Evolutionary conservation across 2,113 vertebrate species (phyloP).

Genomic region (Pogonocichla stellata): DNA sequence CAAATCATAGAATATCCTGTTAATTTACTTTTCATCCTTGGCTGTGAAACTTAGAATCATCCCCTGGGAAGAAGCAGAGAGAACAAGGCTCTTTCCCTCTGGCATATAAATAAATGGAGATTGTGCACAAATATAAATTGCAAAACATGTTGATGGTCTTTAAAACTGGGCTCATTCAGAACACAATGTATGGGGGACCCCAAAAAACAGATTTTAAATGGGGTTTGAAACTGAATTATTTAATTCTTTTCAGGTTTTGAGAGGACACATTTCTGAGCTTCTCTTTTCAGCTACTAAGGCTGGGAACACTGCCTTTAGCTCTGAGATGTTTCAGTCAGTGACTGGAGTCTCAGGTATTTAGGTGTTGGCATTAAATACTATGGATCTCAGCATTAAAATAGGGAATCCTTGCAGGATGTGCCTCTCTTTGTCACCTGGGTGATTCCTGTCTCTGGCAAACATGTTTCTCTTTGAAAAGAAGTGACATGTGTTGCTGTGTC

Average conservation of each 20-base stretch:
- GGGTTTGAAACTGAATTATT: not conserved
- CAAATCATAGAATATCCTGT: not conserved
- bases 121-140: not conserved
- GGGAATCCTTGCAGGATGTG: not conserved
- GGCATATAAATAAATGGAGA: not conserved
- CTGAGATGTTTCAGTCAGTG: not conserved
- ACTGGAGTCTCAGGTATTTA: not conserved
- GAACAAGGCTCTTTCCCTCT: not conserved
- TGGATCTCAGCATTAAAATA: not conserved
- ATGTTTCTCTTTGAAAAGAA: not conserved
- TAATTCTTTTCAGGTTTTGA: not conserved
- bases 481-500: not conserved
- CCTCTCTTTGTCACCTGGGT: not conserved
- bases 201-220: not conserved
- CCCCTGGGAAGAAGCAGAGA: not conserved
- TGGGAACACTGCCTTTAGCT: not conserved
- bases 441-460: not conserved
- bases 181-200: not conserved
- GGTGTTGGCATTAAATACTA: not conserved
- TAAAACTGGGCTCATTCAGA: not conserved
- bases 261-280: not conserved
- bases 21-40: constrained; percentile 35
- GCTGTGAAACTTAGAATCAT: constrained; percentile 4
- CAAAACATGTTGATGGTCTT: not conserved
- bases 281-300: not conserved